phyloP scores from a whole-genome alignment of 2,797 vertebrate species.

The Phrynocephalus forsythii region DNA sequence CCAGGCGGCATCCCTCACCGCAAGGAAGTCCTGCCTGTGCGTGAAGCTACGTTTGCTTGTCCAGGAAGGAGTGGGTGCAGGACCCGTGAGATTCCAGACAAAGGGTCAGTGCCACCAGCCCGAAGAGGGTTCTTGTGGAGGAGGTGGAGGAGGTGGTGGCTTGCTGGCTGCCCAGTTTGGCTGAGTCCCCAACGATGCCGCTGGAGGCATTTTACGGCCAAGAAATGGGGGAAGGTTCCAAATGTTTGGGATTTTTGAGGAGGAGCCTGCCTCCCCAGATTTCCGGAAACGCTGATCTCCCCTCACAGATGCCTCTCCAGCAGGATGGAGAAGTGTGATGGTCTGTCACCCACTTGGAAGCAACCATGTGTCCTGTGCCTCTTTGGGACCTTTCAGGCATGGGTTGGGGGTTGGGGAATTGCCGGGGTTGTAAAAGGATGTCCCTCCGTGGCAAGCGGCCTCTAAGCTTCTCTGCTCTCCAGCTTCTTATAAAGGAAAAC shows the following conservation, averaged over 20 bases:
- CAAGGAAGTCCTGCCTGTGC: not conserved
- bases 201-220: slow-evolving; percentile 9
- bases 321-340: not conserved
- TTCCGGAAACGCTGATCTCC: slow-evolving; percentile 1
- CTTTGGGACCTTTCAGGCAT: slow-evolving; percentile 17
- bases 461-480: not conserved
- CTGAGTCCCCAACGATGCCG: not conserved
- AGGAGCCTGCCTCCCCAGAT: not conserved
- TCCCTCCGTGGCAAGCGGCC: slow-evolving; percentile 27
- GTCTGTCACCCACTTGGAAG: not conserved
- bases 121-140: slow-evolving; percentile 18
- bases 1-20: not conserved
- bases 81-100: not conserved
- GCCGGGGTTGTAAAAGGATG: slow-evolving; percentile 13
- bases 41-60: not conserved
- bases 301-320: not conserved
- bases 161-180: not conserved
- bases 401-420: not conserved
- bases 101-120: not conserved
- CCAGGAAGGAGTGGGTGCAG: no score
- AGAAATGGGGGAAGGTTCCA: slow-evolving; percentile 20
- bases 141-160: no score
- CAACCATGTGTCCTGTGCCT: not conserved
- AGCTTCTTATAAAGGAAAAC: no score
- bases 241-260: slow-evolving; percentile 34